phyloP scores from a whole-genome alignment of 2,797 vertebrate genomes.

The Coregonus suidteri region DNA sequence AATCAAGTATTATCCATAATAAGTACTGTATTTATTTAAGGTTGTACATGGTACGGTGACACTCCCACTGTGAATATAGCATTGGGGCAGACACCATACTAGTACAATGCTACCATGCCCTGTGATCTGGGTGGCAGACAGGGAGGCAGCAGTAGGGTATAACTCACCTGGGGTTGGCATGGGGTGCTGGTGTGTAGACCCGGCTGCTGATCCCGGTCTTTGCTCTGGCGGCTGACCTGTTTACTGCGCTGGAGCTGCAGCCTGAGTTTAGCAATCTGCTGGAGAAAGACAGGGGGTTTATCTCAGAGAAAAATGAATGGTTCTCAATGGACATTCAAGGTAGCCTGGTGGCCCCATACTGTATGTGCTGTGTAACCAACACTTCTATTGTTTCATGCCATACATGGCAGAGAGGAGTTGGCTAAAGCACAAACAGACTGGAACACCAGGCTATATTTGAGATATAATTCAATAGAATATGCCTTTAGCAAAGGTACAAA shows the following conservation, averaged over 20 bases:
- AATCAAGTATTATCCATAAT: too few relatives aligned
- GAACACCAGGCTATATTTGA: too few relatives aligned
- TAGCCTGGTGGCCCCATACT: not conserved
- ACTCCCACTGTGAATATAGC: not conserved
- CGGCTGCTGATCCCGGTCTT: conserved; percentile 87
- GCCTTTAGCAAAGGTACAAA: too few relatives aligned
- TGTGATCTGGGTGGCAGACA: not conserved
- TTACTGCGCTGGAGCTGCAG: conserved; percentile 93
- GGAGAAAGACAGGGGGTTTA: conserved; percentile 33
- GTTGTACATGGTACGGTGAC: not conserved
- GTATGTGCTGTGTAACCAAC: not conserved
- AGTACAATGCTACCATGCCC: too few relatives aligned
- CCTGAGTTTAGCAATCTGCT: conserved; percentile 94
- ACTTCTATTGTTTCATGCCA: not conserved
- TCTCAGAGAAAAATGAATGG: not conserved
- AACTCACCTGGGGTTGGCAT: conserved; percentile 84
- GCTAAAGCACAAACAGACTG: too few relatives aligned
- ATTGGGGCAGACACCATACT: not conserved
- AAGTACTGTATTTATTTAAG: not conserved
- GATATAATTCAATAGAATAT: too few relatives aligned
- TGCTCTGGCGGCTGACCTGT: conserved; percentile 85
- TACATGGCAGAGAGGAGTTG: not conserved
- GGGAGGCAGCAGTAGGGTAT: not conserved
- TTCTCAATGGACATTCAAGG: not conserved
- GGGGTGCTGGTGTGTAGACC: conserved; percentile 73